Base-by-base conservation (phyloP, 2,888 invertebrate species). In the Coelogynopora nodosa region DNA sequence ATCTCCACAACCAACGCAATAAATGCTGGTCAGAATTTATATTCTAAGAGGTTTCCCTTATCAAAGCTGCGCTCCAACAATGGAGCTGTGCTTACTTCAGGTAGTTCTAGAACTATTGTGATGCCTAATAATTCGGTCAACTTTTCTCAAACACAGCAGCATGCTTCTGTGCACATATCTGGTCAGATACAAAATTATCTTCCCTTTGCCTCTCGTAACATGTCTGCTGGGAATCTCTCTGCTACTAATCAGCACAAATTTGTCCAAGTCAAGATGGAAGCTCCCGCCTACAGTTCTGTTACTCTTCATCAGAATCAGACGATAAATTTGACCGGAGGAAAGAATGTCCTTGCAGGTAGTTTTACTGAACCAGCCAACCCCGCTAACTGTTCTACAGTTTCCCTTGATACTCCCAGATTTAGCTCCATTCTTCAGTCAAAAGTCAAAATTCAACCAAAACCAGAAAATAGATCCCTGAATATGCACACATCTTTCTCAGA, bases 371-470 rank as follows among this genome's bases (percentile, higher is more conserved):
- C 49, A 13, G 10, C 5, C 5, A 49, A 18, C 18, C 49, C 49
- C 18, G 10, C 5, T 5, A 18, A 49, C 49, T 49, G 10, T 49
- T 49, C 49, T 49, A 49, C 49, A 13, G 49, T 49, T 13, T 49
- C 49, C 18, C 10, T 49, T 49, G 49, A 49, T 49, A 18, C 10
- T 49, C 81, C 81, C 27, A 80, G 29, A 23, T 23, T 87, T 74
- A 67, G 28, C 26, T 29, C 87, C 27, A 90, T 91, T 82, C 86
- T 90, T 67, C 90, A 90, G 86, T 89, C 89, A n/a, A 90, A 90
- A 86, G 89, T 90, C 27, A 90, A 90, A 87, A 91, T 91, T 13
- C 90, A 90, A 84, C 91, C 91, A 0, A 90, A 90, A 88, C 87
- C 87, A 1, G 85, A 80, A 10, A 28, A 23, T 10, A 5, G 49